Evolutionary conservation across 1,140 invertebrate species (phyloP).

Genomic region (Drosophila ogumai): DNA sequence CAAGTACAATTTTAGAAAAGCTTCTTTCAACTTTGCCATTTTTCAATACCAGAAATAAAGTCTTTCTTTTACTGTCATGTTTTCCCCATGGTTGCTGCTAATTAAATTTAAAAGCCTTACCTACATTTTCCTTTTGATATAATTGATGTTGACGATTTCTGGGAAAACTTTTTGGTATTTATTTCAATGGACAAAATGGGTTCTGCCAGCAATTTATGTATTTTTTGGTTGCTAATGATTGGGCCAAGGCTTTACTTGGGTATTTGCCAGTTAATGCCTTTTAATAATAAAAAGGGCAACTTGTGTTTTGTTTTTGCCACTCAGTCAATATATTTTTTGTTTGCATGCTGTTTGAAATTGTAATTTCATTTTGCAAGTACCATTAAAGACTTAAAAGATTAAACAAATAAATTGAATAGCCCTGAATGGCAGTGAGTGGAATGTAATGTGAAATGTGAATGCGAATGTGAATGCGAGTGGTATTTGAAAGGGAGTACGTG

Average conservation of each 20-base stretch:
- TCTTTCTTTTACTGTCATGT: constrained; percentile 1
- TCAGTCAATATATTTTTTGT: constrained; percentile 24
- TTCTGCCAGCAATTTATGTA: not conserved
- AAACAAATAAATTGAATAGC: constrained; percentile 60
- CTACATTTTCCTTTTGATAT: constrained; percentile 8
- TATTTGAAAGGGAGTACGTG: constrained; percentile 17
- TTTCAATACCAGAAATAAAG: not conserved
- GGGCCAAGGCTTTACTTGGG: not conserved
- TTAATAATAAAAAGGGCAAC: constrained; percentile 70
- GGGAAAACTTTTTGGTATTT: constrained; percentile 3
- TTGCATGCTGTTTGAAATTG: constrained; percentile 34
- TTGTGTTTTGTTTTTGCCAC: constrained; percentile 34
- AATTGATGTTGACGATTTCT: constrained; percentile 5
- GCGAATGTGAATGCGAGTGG: constrained; percentile 12
- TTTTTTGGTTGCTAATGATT: constrained; percentile 17
- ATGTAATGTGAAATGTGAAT: constrained; percentile 2
- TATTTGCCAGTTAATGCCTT: constrained; percentile 58
- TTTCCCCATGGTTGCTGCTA: constrained; percentile 1
- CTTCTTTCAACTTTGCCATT: too few species aligned
- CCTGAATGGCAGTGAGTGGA: not conserved
- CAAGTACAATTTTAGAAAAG: not conserved
- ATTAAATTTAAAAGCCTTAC: constrained; percentile 5
- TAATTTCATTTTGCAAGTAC: constrained; percentile 58
- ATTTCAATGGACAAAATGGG: constrained; percentile 3
- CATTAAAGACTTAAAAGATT: constrained; percentile 62